Conservation (phyloP, 1,140 invertebrate genomes). For the Hyles euphorbiae region DNA sequence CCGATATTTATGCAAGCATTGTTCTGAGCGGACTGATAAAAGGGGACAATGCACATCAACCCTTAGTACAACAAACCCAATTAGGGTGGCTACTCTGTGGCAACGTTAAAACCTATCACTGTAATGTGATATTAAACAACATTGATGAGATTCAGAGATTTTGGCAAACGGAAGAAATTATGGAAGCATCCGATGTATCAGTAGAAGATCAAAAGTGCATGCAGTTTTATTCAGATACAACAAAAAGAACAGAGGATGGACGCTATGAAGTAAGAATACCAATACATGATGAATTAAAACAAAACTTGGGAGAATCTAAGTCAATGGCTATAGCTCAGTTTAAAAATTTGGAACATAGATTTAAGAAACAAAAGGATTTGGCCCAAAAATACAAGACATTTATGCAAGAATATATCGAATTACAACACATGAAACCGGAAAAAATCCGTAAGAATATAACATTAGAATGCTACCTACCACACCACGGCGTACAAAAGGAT, state of each 20-base stretch:
- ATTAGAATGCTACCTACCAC: constrained; percentile 4
- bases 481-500: neutral
- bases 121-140: constrained; percentile 27
- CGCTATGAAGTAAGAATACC: constrained; percentile 20
- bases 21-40: constrained; percentile 20
- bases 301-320: constrained; percentile 20
- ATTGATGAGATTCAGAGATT: constrained; percentile 19
- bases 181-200: constrained; percentile 14
- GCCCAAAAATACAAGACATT: constrained; percentile 16
- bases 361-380: constrained; percentile 12
- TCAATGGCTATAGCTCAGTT: constrained; percentile 27
- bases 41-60: constrained; percentile 8
- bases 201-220: constrained; percentile 20
- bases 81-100: constrained; percentile 32
- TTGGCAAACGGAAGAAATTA: constrained; percentile 27
- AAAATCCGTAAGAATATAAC: neutral
- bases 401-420: constrained; percentile 2
- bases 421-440: constrained; percentile 7
- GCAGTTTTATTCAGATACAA: constrained; percentile 18
- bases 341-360: constrained; percentile 14
- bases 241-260: constrained; percentile 11
- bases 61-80: constrained; percentile 24
- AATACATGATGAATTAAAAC: constrained; percentile 7
- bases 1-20: constrained; percentile 23
- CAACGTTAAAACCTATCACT: constrained; percentile 19